phyloP scores from a whole-genome alignment of 1,140 invertebrate genomes.

The Batillaria attramentaria region DNA sequence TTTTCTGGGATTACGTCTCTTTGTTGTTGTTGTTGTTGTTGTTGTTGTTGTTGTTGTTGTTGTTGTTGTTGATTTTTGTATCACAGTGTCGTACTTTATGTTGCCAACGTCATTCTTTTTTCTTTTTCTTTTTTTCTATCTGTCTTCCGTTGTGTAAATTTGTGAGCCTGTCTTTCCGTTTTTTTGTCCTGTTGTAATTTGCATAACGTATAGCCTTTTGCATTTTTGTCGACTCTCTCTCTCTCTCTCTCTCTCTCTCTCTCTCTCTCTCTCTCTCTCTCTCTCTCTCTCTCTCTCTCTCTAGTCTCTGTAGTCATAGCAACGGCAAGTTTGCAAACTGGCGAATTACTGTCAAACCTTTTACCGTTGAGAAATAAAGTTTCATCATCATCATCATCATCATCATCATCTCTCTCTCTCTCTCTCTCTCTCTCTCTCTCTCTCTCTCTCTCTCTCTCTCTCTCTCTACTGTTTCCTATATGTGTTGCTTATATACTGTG shows the following conservation, averaged over 20 bases:
- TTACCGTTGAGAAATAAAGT: no score
- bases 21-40: neutral
- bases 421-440: neutral
- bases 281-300: neutral
- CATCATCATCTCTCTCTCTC: conserved; percentile 5
- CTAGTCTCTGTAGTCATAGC: no score
- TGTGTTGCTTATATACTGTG: no score
- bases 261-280: neutral
- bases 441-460: neutral
- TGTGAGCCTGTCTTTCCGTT: neutral
- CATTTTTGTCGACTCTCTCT: neutral
- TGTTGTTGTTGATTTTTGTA: no score
- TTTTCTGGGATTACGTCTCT: neutral
- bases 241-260: neutral
- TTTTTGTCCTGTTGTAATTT: neutral
- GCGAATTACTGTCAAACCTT: no score
- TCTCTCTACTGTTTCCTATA: no score
- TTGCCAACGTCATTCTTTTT: neutral
- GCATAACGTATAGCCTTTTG: neutral
- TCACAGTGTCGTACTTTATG: no score
- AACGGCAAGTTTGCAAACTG: no score
- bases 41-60: no score
- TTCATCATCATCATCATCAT: no score
- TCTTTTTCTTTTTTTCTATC: neutral
- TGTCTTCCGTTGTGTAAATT: neutral